phyloP scores from a whole-genome alignment of 2,888 invertebrate genomes.

The Tricholauxania praeusta region DNA sequence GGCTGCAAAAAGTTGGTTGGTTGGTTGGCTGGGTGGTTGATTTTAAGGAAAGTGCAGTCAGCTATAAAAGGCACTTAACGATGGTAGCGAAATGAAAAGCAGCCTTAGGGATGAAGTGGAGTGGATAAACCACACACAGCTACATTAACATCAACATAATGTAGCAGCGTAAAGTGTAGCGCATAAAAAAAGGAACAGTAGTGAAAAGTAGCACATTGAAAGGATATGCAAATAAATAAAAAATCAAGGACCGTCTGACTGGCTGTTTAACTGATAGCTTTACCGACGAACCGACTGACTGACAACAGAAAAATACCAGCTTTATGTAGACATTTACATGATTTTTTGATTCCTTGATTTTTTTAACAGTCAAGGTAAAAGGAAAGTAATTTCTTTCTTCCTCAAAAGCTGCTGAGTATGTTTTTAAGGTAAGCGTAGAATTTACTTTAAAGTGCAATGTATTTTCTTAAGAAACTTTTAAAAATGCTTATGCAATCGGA shows the following conservation, averaged over 20 bases:
- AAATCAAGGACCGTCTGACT: neutral
- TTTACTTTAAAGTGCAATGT: too few species aligned
- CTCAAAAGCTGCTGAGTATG: too few species aligned
- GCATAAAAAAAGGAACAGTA: neutral
- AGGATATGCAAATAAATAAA: constrained; percentile 15
- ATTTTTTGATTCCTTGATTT: too few species aligned
- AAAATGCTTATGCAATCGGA: too few species aligned
- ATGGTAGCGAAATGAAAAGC: neutral
- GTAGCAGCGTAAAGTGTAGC: neutral
- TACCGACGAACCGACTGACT: neutral
- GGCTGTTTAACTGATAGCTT: neutral
- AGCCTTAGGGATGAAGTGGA: neutral
- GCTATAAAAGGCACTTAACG: constrained; percentile 16
- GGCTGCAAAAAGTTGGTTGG: too few species aligned
- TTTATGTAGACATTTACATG: too few species aligned
- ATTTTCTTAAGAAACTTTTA: too few species aligned
- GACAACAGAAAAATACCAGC: neutral
- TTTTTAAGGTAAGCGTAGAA: too few species aligned
- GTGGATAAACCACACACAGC: neutral
- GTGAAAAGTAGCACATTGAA: neutral
- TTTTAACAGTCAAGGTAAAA: too few species aligned
- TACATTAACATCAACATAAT: neutral
- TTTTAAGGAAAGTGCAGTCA: constrained; percentile 8
- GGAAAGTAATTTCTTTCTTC: too few species aligned
- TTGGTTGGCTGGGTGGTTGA: neutral